These are phyloP conservation scores for Heteronetta atricapilla DNA, from an alignment of 2,113 vertebrate species.

Conservation along the genomic window DNA sequence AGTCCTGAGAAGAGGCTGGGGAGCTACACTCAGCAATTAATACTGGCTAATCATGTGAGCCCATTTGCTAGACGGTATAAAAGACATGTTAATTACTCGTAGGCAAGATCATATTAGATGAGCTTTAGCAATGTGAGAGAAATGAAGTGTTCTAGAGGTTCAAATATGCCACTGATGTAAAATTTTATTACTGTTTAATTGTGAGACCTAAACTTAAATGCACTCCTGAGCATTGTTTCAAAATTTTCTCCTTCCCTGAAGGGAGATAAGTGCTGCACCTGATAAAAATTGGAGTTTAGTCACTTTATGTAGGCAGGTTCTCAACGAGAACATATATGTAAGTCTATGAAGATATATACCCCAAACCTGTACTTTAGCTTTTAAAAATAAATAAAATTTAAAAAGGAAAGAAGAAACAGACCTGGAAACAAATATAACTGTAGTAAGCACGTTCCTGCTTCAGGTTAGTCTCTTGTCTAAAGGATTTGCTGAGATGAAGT, in stretches of 20 bases:
- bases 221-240: not conserved
- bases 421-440: not conserved
- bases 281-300: not conserved
- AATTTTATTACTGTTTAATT: not conserved
- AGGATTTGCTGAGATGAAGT: not conserved
- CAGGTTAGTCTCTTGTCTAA: not conserved
- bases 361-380: too few relatives aligned
- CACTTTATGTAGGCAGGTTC: not conserved
- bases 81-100: not conserved
- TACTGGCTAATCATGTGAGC: not conserved
- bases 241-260: not conserved
- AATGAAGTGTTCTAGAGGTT: not conserved
- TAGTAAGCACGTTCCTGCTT: fast-evolving
- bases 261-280: not conserved
- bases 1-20: not conserved
- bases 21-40: not conserved
- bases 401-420: fast-evolving
- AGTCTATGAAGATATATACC: too few relatives aligned
- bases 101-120: not conserved
- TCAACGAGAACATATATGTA: too few relatives aligned
- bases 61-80: not conserved
- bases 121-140: not conserved
- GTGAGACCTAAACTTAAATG: not conserved
- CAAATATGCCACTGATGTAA: not conserved
- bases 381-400: not conserved